Evolutionary conservation across 2,113 vertebrate genomes (phyloP), one percentile per base, ranked within the genome.

Genomic region (Perognathus longimembris): DNA sequence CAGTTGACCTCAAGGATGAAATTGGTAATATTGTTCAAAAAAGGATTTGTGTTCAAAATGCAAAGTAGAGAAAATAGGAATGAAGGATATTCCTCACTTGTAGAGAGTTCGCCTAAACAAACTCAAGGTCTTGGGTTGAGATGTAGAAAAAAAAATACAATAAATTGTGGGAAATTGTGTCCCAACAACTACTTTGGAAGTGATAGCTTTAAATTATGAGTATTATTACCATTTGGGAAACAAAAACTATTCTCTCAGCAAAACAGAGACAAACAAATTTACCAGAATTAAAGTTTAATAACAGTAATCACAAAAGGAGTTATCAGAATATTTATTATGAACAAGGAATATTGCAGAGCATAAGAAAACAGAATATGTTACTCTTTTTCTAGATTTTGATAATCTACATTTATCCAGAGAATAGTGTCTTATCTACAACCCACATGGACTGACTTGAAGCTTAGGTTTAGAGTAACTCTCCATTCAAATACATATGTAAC

Each of bases 1-100:
- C 9, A 92, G 50, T 30, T 36, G 14, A 3, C 6, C 17, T 81
- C 42, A 80, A 77, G 80, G 80, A 20, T 9, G 76, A 70, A 80
- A n/a, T n/a, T n/a, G n/a, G n/a, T n/a, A n/a, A 82, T 17, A 74
- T 82, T 40, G 64, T n/a, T 54, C 50, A 54, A 15, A 54, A 54
- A 54, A 17, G 50, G 66, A 14, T 40, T 87, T 95, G 87, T 26
- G 57, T 50, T 74, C 22, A 93, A 89, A 89, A 45, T 42, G 21
- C 74, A 89, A 88, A 89, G 4, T 74, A 34, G 76, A 26, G 21
- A 18, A 42, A 86, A 36, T 28, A 22, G 66, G 57, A 11, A 4
- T 5, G 14, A 21, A 38, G 3, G 50, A 20, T 59, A 10, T 54
- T 30, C 9, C 17, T 32, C 4, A 0, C 0, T 22, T 5, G 9